phyloP scores from a whole-genome alignment of 2,888 invertebrate species.

The Limnephilus auricula region DNA sequence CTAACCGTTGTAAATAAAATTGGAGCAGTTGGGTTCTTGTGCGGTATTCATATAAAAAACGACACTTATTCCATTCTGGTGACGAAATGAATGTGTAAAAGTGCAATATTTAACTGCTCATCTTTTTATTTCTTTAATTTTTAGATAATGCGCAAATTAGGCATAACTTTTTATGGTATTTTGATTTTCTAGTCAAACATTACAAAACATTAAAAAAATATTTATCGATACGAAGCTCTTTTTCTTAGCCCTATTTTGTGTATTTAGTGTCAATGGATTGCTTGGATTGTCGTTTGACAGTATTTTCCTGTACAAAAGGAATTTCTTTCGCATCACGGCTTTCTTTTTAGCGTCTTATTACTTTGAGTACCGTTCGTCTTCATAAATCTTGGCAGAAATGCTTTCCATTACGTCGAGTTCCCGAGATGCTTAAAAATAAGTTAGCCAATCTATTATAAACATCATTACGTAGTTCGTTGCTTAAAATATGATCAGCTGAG shows the following conservation, averaged over 20 bases:
- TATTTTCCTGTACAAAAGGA: not conserved
- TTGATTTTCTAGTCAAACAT: too few species aligned
- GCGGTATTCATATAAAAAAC: too few species aligned
- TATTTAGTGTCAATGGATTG: not conserved
- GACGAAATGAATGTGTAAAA: too few species aligned
- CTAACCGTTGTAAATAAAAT: too few species aligned
- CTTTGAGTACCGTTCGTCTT: not conserved
- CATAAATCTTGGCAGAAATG: not conserved
- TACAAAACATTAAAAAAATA: not conserved
- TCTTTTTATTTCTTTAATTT: too few species aligned
- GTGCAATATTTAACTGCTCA: too few species aligned
- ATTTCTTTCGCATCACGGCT: not conserved
- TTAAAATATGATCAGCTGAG: slow-evolving; percentile 14
- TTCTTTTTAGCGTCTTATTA: not conserved
- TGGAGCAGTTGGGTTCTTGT: too few species aligned
- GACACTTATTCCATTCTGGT: too few species aligned
- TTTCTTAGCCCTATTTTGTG: not conserved
- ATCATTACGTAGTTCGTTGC: not conserved
- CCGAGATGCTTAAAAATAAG: not conserved
- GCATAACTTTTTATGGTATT: too few species aligned
- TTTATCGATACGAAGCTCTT: not conserved
- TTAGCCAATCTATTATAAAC: not conserved
- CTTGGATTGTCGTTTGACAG: not conserved
- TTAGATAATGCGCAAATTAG: too few species aligned
- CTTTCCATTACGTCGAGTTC: not conserved